Conservation (phyloP, 2,113 vertebrate genomes). For the Ondatra zibethicus region DNA sequence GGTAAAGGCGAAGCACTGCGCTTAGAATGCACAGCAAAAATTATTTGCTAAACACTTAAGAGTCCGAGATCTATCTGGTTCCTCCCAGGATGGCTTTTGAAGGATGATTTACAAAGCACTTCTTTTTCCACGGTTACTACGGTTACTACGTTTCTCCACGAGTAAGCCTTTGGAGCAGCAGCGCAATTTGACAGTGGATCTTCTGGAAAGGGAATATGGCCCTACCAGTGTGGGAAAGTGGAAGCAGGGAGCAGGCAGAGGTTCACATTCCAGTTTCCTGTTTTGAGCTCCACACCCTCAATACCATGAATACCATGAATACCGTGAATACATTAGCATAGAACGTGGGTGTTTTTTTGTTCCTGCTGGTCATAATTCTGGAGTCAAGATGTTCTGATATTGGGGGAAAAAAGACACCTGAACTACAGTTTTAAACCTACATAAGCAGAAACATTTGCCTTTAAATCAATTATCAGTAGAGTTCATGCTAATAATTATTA, state of each 20-base stretch:
- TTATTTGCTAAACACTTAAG: constrained; percentile 79
- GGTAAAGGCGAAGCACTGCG: constrained; percentile 73
- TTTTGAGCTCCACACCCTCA: constrained; percentile 73
- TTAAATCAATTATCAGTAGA: constrained; percentile 26
- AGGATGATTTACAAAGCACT: constrained; percentile 68
- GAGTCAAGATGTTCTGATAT: constrained; percentile 53
- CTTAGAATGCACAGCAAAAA: constrained; percentile 70
- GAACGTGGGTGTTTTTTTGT: neutral
- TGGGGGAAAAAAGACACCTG: neutral
- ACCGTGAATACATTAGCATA: constrained; percentile 53
- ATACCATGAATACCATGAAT: too few relatives aligned
- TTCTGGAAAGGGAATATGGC: constrained; percentile 68
- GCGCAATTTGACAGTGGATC: constrained; percentile 66
- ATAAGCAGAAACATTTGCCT: constrained; percentile 59
- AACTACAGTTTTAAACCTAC: constrained; percentile 70
- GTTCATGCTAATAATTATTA: neutral
- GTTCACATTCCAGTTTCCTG: constrained; percentile 54
- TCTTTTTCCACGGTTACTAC: constrained; percentile 34
- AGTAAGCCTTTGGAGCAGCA: constrained; percentile 35
- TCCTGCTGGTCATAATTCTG: constrained; percentile 54
- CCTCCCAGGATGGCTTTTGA: constrained; percentile 71
- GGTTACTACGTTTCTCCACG: neutral
- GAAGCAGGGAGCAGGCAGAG: constrained; percentile 32
- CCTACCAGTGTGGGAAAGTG: constrained; percentile 68
- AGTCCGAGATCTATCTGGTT: constrained; percentile 54